These are phyloP conservation scores for Desmodus rotundus DNA, from an alignment of 2,113 vertebrate species.

Conservation along the genomic window DNA sequence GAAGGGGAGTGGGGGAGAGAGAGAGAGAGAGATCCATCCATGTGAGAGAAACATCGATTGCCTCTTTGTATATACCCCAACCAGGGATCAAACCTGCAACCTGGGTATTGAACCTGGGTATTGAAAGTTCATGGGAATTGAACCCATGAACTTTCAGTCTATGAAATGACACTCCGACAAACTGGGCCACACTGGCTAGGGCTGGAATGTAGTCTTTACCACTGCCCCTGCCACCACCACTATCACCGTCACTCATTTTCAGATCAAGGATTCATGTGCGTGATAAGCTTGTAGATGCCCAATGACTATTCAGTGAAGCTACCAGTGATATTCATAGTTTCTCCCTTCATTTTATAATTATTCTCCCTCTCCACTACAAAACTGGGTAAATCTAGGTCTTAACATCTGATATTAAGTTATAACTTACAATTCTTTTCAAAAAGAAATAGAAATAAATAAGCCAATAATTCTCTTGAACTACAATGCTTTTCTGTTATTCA, in stretches of 20 bases:
- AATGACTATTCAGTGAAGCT: neutral
- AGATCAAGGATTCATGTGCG: neutral
- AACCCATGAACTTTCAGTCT: too few relatives aligned
- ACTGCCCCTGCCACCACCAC: neutral
- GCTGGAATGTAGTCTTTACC: neutral
- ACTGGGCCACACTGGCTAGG: too few relatives aligned
- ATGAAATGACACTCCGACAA: too few relatives aligned
- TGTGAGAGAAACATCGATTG: too few relatives aligned
- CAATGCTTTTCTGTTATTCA: slow-evolving; percentile 16
- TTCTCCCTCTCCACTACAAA: neutral
- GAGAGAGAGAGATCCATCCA: too few relatives aligned
- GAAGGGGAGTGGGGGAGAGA: too few relatives aligned
- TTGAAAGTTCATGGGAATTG: too few relatives aligned
- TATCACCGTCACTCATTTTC: neutral
- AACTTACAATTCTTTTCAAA: slow-evolving; percentile 36
- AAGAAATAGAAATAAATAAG: slow-evolving; percentile 38
- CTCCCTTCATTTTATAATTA: neutral
- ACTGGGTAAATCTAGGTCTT: neutral
- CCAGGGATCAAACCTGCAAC: too few relatives aligned
- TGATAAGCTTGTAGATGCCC: neutral
- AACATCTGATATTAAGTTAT: slow-evolving; percentile 42
- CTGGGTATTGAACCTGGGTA: too few relatives aligned
- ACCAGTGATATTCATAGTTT: neutral
- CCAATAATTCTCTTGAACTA: slow-evolving; percentile 23
- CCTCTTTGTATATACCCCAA: too few relatives aligned